Evolutionary conservation across 2,797 vertebrate genomes (phyloP), one percentile per base, ranked within the genome.

Genomic region (Acanthurus leucopareius): DNA sequence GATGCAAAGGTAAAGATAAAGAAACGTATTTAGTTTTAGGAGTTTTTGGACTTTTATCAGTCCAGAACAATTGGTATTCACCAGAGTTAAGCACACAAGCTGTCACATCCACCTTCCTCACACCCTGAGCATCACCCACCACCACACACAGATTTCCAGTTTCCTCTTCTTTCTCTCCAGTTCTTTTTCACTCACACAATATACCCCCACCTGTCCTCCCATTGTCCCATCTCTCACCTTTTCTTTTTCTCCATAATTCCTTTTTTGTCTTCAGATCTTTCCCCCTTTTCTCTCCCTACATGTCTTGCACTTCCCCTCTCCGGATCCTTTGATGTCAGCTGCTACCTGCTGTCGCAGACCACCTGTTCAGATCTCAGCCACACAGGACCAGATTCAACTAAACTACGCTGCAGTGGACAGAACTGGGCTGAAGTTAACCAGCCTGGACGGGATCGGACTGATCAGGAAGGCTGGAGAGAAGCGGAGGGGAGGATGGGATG

Each of bases 291-390:
- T 68, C 78, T 70, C 32, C 42, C 61, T 65, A 53, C 35, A 56
- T 75, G 77, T 76, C 69, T 73, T 20, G 28, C 19, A 20, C 70
- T 72, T 82, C 67, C 73, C 75, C 80, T 82, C 76, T 79, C 71
- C 75, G 72, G 77, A 85, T 82, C 86, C 91, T 94, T 95, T 94
- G 94, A 96, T 93, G 94, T 94, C 85, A 70, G 91, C 93, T 93
- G 91, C 87, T 93, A 89, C 92, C 93, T 92, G 93, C 94, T 95
- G 94, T 94, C 92, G 93, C 77, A 84, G 92, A 93, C 94, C 95
- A 95, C 94, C 94, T 95, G 94, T 93, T 95, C 93, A 85, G 83
- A 66, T 91, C 87, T 88, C 91, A 79, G 85, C 79, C 72, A 83
- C 83, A 91, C 86, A 76, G 81, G 71, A 80, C 86, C 7, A 49